A percentile compares a stretch with the other conserved stretches of the same genome.
These are phyloP conservation scores for Coelinius sp. DNA, from an alignment of 2,888 invertebrate species.

Conservation along the genomic window DNA sequence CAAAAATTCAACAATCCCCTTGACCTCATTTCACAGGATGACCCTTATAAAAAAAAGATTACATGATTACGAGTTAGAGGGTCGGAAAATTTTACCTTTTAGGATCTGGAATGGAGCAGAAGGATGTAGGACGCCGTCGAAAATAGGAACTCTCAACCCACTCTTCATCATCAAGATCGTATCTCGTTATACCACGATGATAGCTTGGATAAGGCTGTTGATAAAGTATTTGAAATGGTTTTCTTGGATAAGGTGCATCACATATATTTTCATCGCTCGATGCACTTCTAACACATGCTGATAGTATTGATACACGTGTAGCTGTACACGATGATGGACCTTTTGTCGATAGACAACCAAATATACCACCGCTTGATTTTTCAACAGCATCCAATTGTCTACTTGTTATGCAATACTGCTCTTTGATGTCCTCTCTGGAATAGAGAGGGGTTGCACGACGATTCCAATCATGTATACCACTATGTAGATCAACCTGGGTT, in stretches of 20 bases:
- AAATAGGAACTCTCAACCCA: conserved; percentile 87
- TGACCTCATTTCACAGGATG: background rate
- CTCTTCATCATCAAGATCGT: conserved; percentile 74
- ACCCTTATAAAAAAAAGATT: background rate
- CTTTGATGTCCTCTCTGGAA: conserved; percentile 91
- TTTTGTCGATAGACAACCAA: conserved; percentile 88
- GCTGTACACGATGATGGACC: conserved; percentile 78
- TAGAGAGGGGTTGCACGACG: conserved; percentile 76
- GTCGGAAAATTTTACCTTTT: conserved; percentile 71
- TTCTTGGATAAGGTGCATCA: conserved; percentile 84
- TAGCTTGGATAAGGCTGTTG: conserved; percentile 65
- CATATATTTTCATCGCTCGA: conserved; percentile 92
- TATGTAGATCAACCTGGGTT: conserved; percentile 70
- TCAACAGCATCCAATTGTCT: conserved; percentile 89
- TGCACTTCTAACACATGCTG: conserved; percentile 88
- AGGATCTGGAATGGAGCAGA: conserved; percentile 81
- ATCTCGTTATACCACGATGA: conserved; percentile 56
- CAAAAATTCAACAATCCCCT: conserved; percentile 13
- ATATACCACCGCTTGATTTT: conserved; percentile 77
- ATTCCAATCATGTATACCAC: conserved; percentile 72
- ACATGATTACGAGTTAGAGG: background rate
- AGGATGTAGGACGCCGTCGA: conserved; percentile 82
- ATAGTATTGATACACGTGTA: conserved; percentile 81
- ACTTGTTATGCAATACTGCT: conserved; percentile 95
- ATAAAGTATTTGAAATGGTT: conserved; percentile 62